These are phyloP conservation scores for Orestias chungarensis DNA, from an alignment of 2,797 vertebrate species.

Conservation along the genomic window DNA sequence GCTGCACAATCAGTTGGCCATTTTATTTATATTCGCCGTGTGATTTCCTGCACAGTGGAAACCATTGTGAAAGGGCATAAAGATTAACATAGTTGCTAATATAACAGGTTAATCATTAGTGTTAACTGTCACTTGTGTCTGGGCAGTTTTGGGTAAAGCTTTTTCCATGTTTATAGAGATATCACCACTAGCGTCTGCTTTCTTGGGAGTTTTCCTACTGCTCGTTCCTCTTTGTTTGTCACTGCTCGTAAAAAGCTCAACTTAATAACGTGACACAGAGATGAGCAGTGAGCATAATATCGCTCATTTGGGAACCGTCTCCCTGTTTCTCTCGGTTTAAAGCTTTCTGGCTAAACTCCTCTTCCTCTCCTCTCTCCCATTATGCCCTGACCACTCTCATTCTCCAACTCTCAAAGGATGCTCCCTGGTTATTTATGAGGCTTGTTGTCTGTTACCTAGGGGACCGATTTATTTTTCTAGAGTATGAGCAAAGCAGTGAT, in stretches of 20 bases:
- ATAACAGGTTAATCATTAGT: not conserved
- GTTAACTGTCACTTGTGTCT: not conserved
- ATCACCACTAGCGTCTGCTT: conserved; percentile 1
- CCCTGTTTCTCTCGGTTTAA: conserved; percentile 16
- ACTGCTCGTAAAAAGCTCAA: conserved; percentile 47
- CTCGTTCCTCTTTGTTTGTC: conserved; percentile 32
- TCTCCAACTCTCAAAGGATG: conserved; percentile 61
- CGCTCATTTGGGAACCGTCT: conserved; percentile 33
- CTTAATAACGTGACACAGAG: conserved; percentile 49
- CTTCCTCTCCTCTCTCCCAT: conserved; percentile 35
- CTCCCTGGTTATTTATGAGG: conserved; percentile 64
- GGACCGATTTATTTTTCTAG: conserved; percentile 36
- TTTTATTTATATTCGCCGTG: conserved; percentile 48
- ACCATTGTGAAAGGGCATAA: conserved; percentile 33
- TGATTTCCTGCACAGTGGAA: conserved; percentile 55
- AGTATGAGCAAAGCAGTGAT: conserved; percentile 22
- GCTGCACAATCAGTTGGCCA: conserved; percentile 30
- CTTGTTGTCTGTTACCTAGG: conserved; percentile 44
- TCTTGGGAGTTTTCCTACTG: conserved; percentile 38
- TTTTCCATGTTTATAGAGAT: conserved; percentile 15
- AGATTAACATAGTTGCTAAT: conserved; percentile 8
- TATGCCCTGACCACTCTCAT: conserved; percentile 54
- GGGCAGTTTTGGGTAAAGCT: not conserved
- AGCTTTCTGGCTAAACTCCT: conserved; percentile 22
- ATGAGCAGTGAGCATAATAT: conserved; percentile 47